Conservation (phyloP, 2,113 vertebrate genomes). For the Grallaria varia region DNA sequence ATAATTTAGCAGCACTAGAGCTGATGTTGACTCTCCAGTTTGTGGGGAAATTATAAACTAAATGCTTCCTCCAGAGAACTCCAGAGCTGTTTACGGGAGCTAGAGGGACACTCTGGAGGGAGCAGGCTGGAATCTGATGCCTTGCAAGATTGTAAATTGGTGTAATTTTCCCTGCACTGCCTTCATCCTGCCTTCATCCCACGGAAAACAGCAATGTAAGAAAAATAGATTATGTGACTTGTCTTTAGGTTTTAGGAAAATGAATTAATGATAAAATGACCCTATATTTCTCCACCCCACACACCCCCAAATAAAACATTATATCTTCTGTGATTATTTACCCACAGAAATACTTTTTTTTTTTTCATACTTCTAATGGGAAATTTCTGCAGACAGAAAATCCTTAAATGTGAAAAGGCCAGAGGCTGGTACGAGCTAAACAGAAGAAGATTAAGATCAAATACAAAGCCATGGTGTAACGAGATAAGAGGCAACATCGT, state of each 20-base stretch:
- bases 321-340: neutral
- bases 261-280: neutral
- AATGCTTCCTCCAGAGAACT: neutral
- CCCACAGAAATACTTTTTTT: neutral
- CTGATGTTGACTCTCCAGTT: neutral
- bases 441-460: constrained; percentile 8
- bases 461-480: neutral
- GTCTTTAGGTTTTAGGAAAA: neutral
- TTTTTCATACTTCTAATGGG: neutral
- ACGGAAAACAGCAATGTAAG: neutral
- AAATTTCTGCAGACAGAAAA: neutral
- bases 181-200: neutral
- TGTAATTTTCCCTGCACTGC: neutral
- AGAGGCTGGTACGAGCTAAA: neutral
- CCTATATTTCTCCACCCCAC: fast-evolving
- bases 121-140: neutral
- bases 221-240: neutral
- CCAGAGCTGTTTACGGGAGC: neutral
- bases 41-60: neutral
- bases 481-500: neutral
- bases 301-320: fast-evolving
- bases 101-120: neutral
- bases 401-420: neutral
- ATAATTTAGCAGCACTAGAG: neutral
- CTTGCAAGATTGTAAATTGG: neutral